phyloP scores from a whole-genome alignment of 2,888 invertebrate genomes.

The Aleiodes testaceus region DNA sequence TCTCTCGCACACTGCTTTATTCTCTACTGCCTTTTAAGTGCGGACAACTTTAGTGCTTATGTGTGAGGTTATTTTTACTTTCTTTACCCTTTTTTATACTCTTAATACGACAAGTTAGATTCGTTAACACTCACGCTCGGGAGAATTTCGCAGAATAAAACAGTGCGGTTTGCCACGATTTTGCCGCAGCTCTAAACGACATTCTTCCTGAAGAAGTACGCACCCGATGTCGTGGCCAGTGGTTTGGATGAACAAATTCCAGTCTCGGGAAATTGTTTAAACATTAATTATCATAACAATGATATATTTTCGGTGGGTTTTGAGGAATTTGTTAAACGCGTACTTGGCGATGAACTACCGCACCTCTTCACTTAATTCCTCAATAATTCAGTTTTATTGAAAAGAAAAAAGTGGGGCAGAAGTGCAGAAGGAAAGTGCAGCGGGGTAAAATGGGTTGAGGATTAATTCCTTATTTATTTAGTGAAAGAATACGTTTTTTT shows the following conservation, averaged over 20 bases:
- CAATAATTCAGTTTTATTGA: no score
- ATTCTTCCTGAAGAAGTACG: conserved; percentile 30
- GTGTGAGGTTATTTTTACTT: conserved; percentile 47
- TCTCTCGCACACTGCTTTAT: conserved; percentile 25
- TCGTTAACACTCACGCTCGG: conserved; percentile 31
- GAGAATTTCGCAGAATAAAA: conserved; percentile 27
- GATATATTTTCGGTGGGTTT: no score
- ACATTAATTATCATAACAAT: background rate
- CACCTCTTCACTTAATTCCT: no score
- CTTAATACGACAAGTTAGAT: conserved; percentile 5
- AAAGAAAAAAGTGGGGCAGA: no score
- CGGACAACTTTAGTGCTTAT: conserved; percentile 43
- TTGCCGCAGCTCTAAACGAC: conserved; percentile 33
- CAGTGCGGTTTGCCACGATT: conserved; percentile 31
- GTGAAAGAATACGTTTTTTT: no score
- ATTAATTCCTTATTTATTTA: no score
- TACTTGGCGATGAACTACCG: no score
- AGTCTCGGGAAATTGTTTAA: background rate
- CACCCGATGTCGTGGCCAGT: conserved; percentile 5
- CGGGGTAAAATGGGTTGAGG: no score
- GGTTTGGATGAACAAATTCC: background rate
- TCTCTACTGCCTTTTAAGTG: conserved; percentile 31
- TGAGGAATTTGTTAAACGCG: no score
- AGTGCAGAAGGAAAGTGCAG: no score
- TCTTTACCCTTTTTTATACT: conserved; percentile 29